Base-by-base conservation (phyloP, 2,113 vertebrate species). In the Hydrochoerus hydrochaeris region DNA sequence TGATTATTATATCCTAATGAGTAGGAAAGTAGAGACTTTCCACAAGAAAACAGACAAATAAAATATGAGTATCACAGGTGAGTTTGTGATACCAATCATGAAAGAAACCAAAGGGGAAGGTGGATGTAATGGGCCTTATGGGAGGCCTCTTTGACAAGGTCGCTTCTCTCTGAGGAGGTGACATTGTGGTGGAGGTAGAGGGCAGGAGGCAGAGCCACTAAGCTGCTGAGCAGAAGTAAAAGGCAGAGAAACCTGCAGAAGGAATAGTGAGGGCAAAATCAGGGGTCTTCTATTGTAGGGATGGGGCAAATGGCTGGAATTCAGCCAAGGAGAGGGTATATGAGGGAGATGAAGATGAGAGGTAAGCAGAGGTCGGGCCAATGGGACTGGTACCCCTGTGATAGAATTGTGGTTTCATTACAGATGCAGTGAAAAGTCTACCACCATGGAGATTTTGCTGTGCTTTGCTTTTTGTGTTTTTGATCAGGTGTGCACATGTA, bases 21-120 rank as follows among this genome's bases (percentile, higher is more conserved):
- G n/a, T n/a, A n/a, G n/a, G n/a, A n/a, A n/a, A n/a, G 22, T 46
- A 73, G 92, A 97, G 7, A 82, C 28, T 9, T 93, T 77, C 49
- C n/a, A 24, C 57, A 65, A 89, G 44, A 58, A 85, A 71, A 52
- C 81, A 71, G 63, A 94, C 14, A 77, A 35, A 49, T 3, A 26
- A 73, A 95, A 73, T 69, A 65, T 19, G 28, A 26, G 16, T 26
- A 28, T 86, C 60, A 57, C 35, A 58, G 26, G 49, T 77, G 54
- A 52, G n/a, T 65, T 86, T 38, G 22, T 28, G 88, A 54, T 32
- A 1, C 0, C 0, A 22, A 57, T 60, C 7, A 0, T 80, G 85
- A 89, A 49, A 82, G 88, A 82, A 86, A 62, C 19, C 32, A 58
- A 71, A 26, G 10, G 11, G 90, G 82, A 44, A 28, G 52, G n/a